These are phyloP conservation scores for Brachyptera risi DNA, from an alignment of 2,888 invertebrate genomes.

Conservation along the genomic window DNA sequence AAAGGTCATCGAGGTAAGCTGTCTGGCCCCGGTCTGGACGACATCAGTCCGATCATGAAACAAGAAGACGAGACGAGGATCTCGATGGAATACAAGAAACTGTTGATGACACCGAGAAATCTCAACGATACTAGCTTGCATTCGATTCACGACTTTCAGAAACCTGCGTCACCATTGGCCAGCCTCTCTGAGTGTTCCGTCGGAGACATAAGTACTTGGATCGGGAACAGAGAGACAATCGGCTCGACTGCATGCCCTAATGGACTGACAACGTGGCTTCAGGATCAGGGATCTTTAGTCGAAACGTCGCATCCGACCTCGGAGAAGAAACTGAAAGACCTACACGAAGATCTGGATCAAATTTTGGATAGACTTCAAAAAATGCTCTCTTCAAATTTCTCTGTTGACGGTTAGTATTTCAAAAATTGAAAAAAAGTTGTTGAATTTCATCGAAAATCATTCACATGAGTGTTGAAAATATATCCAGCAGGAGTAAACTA, in stretches of 20 bases:
- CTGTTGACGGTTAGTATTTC: constrained; percentile 54
- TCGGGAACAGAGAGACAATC: neutral
- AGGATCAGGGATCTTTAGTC: too few species aligned
- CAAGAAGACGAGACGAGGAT: constrained; percentile 11
- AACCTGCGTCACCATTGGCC: neutral
- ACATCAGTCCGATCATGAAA: constrained; percentile 24
- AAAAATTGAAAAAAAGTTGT: too few species aligned
- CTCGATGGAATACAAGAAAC: constrained; percentile 19
- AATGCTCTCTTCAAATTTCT: constrained; percentile 64
- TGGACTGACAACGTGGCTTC: constrained; percentile 24
- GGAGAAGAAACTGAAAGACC: constrained; percentile 28
- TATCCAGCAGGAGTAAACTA: too few species aligned
- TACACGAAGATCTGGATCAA: constrained; percentile 58
- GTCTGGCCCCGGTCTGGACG: neutral
- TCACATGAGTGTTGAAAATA: too few species aligned
- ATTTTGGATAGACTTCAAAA: constrained; percentile 66
- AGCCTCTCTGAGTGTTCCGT: constrained; percentile 17
- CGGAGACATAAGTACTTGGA: constrained; percentile 23
- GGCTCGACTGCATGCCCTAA: neutral
- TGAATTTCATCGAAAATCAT: too few species aligned
- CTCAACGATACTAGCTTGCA: neutral
- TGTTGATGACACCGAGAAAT: neutral
- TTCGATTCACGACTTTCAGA: neutral
- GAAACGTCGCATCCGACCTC: neutral
- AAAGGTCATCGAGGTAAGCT: neutral